Evolutionary conservation across 2,797 vertebrate genomes (phyloP), one percentile per base, ranked within the genome.

Genomic region (Darevskia nairensis): DNA sequence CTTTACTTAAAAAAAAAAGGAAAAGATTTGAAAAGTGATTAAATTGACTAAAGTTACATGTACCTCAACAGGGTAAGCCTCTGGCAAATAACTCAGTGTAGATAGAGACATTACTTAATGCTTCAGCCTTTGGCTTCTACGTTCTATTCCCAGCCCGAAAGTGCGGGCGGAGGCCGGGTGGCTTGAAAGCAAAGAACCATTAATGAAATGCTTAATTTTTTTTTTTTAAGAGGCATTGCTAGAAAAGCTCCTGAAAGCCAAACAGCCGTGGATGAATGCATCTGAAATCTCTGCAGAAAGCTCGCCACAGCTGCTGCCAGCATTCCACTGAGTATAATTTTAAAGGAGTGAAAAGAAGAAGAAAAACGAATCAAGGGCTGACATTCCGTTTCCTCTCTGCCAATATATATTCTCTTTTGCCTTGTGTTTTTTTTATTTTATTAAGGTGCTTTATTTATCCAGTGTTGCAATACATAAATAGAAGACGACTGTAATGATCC

Each of bases 11-110:
- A 91, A 82, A 86, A 81, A 75, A 80, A 88, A 90, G 90, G 94
- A 93, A 93, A 90, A 89, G 91, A 92, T 90, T 90, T 94, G 92
- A 94, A 91, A 94, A 93, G 86, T 87, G 82, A 92, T 94, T 88
- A 83, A 76, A 4, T 88, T 91, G 89, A 93, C 90, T 86, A 91
- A 95, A 92, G 90, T 93, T 87, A 85, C 89, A 76, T 72, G 94
- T 92, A 90, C 94, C 94, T 95, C 91, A 72, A 4, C 85, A 83
- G 94, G 90, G 90, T 80, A 89, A 85, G 89, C 92, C 92, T 95
- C 90, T 93, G 92, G 90, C 84, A 89, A 92, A 86, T 86, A 92
- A 66, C 78, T 83, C 87, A 84, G 85, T 64, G 87, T 86, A 93
- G 90, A 89, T 90, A 90, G 89, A 94, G 88, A 90, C 39, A 27